These are phyloP conservation scores for Protaetia brevitarsis DNA, from an alignment of 1,140 invertebrate genomes.

Conservation along the genomic window DNA sequence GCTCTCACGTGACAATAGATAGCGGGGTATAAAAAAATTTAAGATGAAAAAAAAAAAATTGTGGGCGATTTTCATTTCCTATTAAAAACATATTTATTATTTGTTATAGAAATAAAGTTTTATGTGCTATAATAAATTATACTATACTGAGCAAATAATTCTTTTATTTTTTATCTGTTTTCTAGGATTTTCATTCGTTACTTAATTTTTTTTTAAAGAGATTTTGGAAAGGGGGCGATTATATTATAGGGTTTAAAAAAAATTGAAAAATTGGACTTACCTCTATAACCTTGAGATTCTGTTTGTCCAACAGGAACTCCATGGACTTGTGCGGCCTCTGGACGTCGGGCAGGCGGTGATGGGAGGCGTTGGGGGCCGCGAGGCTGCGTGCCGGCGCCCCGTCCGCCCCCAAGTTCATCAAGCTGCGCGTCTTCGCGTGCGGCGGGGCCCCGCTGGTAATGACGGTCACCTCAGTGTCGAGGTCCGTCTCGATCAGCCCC, in stretches of 20 bases:
- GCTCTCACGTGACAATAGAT: no score
- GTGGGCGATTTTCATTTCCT: no score
- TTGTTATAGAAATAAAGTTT: no score
- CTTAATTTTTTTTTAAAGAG: no score
- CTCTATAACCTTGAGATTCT: constrained; percentile 75
- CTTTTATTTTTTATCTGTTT: no score
- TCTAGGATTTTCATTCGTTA: no score
- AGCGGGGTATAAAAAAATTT: no score
- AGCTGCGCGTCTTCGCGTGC: constrained; percentile 71
- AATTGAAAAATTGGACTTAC: constrained; percentile 51
- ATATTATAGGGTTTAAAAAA: background rate
- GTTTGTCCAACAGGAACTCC: constrained; percentile 90
- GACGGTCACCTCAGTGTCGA: constrained; percentile 67
- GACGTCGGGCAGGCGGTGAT: constrained; percentile 29
- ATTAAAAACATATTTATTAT: no score
- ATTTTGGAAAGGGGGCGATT: no score
- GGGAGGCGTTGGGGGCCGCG: constrained; percentile 34
- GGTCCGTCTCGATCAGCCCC: constrained; percentile 81
- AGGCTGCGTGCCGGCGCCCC: constrained; percentile 47
- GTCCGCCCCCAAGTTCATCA: constrained; percentile 71
- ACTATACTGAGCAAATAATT: no score
- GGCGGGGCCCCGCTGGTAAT: constrained; percentile 52
- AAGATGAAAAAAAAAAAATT: no score
- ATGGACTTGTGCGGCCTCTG: constrained; percentile 80
- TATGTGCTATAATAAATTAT: no score